Base-by-base conservation (phyloP, 1,140 invertebrate genomes). In the Drosophila persimilis region DNA sequence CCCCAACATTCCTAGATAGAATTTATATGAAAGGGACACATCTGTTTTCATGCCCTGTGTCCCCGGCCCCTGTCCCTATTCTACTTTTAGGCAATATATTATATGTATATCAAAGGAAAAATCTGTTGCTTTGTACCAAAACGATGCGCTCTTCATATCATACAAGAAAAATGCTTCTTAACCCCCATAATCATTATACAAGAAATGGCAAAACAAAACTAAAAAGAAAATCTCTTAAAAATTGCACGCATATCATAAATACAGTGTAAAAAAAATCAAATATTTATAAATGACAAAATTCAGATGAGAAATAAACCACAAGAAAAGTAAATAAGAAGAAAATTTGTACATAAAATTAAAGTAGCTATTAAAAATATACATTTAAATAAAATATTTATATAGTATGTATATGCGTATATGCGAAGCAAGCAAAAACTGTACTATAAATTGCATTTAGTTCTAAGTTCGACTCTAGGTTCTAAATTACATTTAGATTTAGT, bases 351-450 rank as follows among this genome's bases (percentile, higher is more conserved):
- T 75, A 80, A 35, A 39, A 56, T 75, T 31, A 66, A 61, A 58
- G 77, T 85, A 85, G 81, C 47, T 85, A 85, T 86, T 58, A 81
- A 86, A 85, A 85, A 75, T 85, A 86, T 85, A 85, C 81, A 86
- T 77, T 71, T 86, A 85, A 86, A 85, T 61, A 54, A 74, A 85
- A 73, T 76, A 85, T 80, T 74, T 86, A 80, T 83, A 74, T 66
- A 64, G 43, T 59, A 56, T 46, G 43, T 64, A 50, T 61, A 66
- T 53, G 67, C 45, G 61, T 44, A 56, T 55, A 74, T 79, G 60
- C 71, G 47, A 79, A 74, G 77, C 62, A 58, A 76, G 73, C 52
- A 57, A 58, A 73, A 80, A 80, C 55, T 86, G 81, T 85, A 86
- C 81, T 86, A 85, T 86, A 86, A 85, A 80, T 73, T 80, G 80